These are phyloP conservation scores for Oceanodroma leucorhoa DNA, from an alignment of 2,797 vertebrate species.

Conservation along the genomic window DNA sequence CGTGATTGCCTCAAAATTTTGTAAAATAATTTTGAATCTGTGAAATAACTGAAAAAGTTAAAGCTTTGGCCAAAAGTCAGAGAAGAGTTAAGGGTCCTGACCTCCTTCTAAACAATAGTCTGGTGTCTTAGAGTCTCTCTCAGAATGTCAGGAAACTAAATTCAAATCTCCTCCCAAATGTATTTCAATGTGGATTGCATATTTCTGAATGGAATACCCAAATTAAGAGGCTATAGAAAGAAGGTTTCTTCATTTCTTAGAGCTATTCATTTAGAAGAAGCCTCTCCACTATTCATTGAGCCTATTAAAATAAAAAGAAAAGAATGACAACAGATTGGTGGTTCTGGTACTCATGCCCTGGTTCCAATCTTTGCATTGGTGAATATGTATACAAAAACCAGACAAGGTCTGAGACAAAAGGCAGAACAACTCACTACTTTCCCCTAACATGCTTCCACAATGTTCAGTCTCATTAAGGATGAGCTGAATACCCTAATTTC, in stretches of 20 bases:
- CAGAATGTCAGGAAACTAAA: background rate
- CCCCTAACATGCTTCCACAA: background rate
- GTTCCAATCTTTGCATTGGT: background rate
- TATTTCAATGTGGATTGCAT: background rate
- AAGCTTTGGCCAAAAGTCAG: background rate
- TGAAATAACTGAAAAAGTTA: background rate
- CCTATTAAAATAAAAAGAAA: background rate
- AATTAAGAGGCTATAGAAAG: background rate
- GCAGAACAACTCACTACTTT: background rate
- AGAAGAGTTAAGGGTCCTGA: background rate
- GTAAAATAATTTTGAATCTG: background rate
- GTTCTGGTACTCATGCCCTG: background rate
- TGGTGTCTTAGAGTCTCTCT: background rate
- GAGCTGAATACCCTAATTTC: background rate
- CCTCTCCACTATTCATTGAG: background rate
- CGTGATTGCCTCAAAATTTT: background rate
- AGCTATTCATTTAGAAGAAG: background rate
- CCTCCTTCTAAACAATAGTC: background rate
- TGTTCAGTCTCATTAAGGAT: background rate
- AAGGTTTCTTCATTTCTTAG: background rate
- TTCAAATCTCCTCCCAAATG: background rate
- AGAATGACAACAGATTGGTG: background rate
- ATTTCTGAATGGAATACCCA: background rate
- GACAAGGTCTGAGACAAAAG: background rate
- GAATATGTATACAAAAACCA: background rate